These are phyloP conservation scores for Zapus hudsonius DNA, from an alignment of 2,113 vertebrate species.

Conservation along the genomic window DNA sequence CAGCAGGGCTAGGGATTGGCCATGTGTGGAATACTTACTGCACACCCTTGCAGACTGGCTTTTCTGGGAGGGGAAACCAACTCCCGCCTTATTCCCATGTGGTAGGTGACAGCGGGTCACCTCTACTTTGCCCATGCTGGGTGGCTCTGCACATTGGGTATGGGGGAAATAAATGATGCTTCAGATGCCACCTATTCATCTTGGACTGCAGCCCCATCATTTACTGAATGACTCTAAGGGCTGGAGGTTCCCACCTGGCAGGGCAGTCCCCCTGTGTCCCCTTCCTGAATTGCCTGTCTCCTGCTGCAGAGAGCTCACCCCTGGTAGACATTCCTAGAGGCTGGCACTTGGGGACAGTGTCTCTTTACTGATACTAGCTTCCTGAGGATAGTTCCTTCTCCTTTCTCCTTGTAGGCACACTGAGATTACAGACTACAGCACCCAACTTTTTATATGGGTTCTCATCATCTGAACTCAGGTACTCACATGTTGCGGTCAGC, in stretches of 20 bases:
- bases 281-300: too few species aligned
- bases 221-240: not conserved
- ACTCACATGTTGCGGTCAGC: too few species aligned
- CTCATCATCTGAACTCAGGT: too few species aligned
- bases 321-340: not conserved
- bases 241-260: not conserved
- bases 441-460: too few species aligned
- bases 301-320: not conserved
- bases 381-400: not conserved
- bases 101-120: not conserved
- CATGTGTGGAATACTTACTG: not conserved
- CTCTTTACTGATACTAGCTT: too few species aligned
- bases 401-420: not conserved
- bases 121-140: not conserved
- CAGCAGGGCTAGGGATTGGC: not conserved
- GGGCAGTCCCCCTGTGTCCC: not conserved
- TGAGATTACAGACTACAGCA: too few species aligned
- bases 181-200: too few species aligned
- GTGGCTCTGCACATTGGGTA: not conserved
- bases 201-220: not conserved
- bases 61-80: rapidly evolving
- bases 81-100: not conserved
- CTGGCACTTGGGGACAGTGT: rapidly evolving
- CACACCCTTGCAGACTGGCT: not conserved
- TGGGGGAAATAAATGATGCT: not conserved